These are phyloP conservation scores for Aphis gossypii DNA, from an alignment of 1,140 invertebrate genomes.

Conservation along the genomic window DNA sequence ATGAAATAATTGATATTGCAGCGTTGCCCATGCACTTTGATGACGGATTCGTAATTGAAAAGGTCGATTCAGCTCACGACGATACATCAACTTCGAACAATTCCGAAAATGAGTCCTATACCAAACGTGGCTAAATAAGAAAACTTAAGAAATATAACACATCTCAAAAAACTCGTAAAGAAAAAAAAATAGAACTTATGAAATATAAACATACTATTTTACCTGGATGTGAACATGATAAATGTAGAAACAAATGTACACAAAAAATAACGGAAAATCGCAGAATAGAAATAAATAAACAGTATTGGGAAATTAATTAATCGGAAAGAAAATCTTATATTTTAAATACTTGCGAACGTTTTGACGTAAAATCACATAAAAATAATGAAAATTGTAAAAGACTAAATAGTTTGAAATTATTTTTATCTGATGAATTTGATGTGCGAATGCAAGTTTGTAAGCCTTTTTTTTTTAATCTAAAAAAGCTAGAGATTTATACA, in stretches of 20 bases:
- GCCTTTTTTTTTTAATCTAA: background rate
- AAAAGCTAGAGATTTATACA: too few species aligned
- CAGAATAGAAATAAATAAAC: background rate
- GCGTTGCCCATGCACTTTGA: conserved; percentile 3
- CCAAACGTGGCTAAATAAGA: background rate
- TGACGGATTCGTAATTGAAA: conserved; percentile 13
- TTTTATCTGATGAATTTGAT: background rate
- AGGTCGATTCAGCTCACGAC: background rate
- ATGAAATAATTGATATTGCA: conserved; percentile 2
- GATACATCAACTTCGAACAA: background rate
- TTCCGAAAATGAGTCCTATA: background rate
- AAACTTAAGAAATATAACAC: background rate
- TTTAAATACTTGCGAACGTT: conserved; percentile 7
- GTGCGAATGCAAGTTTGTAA: background rate
- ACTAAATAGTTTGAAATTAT: background rate
- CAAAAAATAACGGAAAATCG: conserved; percentile 3
- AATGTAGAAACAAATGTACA: conserved; percentile 3
- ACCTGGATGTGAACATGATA: background rate
- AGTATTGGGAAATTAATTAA: background rate
- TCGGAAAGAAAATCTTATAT: background rate
- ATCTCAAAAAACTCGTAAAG: background rate
- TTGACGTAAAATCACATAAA: background rate
- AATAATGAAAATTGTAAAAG: background rate
- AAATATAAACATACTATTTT: background rate
- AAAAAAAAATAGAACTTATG: background rate